These are phyloP conservation scores for Saccostrea glomerata DNA, from an alignment of 1,140 invertebrate species.

Conservation along the genomic window DNA sequence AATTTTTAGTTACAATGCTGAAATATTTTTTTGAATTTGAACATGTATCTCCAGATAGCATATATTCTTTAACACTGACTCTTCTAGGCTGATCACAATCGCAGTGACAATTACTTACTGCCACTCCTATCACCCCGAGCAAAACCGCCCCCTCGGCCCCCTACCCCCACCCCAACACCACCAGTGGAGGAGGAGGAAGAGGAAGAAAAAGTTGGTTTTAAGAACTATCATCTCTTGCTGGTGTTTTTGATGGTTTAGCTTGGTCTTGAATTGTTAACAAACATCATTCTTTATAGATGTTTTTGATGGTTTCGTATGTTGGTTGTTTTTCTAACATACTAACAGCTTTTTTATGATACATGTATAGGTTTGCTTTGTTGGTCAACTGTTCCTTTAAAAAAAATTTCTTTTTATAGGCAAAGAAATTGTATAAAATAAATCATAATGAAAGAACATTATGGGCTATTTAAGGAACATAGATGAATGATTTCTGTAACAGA, in stretches of 20 bases:
- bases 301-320: neutral
- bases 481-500: too few species aligned
- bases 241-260: neutral
- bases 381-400: too few species aligned
- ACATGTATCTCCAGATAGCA: too few species aligned
- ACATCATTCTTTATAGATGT: neutral
- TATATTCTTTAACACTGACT: neutral
- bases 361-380: too few species aligned
- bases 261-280: too few species aligned
- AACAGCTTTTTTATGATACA: neutral
- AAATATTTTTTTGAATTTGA: too few species aligned
- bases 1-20: too few species aligned
- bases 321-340: neutral
- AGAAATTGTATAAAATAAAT: too few species aligned
- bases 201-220: neutral
- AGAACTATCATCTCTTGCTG: neutral
- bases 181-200: conserved; percentile 31
- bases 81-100: neutral
- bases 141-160: neutral
- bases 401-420: too few species aligned
- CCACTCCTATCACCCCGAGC: conserved; percentile 4
- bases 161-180: conserved; percentile 10
- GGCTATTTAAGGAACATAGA: too few species aligned
- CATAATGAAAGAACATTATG: too few species aligned
- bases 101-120: conserved; percentile 11